These are phyloP conservation scores for Xiphophorus birchmanni DNA, from an alignment of 2,797 vertebrate species.

Conservation along the genomic window DNA sequence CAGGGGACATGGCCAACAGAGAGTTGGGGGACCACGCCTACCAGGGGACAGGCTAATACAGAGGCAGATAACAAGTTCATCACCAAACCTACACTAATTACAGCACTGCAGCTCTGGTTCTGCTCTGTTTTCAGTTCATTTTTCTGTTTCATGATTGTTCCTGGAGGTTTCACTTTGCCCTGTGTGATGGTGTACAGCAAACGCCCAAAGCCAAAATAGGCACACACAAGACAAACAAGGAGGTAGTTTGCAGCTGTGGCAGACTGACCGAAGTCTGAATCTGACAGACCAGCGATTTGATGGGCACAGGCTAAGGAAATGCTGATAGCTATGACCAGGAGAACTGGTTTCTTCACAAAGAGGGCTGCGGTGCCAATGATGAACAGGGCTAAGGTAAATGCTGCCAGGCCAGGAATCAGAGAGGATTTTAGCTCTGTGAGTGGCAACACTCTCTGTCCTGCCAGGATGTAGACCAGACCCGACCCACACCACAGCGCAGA, in stretches of 20 bases:
- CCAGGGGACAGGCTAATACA: slow-evolving; percentile 83
- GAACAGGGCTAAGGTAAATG: slow-evolving; percentile 82
- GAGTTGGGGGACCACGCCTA: slow-evolving; percentile 80
- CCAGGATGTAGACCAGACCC: slow-evolving; percentile 82
- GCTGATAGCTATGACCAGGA: slow-evolving; percentile 75
- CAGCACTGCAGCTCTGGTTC: slow-evolving; percentile 39
- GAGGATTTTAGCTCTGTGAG: slow-evolving; percentile 58
- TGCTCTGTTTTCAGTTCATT: slow-evolving; percentile 28
- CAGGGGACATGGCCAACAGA: slow-evolving; percentile 84
- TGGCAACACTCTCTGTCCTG: slow-evolving; percentile 72
- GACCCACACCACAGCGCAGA: slow-evolving; percentile 86
- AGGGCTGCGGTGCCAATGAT: slow-evolving; percentile 76
- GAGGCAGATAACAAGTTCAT: slow-evolving; percentile 87
- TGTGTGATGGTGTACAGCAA: slow-evolving; percentile 74
- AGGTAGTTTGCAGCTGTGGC: slow-evolving; percentile 86
- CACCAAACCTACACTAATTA: slow-evolving; percentile 68
- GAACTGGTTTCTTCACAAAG: slow-evolving; percentile 69
- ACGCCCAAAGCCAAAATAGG: slow-evolving; percentile 83
- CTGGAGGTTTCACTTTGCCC: slow-evolving; percentile 73
- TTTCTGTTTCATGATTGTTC: slow-evolving; percentile 64
- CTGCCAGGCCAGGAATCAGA: slow-evolving; percentile 84
- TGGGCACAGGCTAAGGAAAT: slow-evolving; percentile 85
- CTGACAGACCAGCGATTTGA: slow-evolving; percentile 79
- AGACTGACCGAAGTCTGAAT: slow-evolving; percentile 74
- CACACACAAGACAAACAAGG: slow-evolving; percentile 77